Evolutionary conservation across 2,797 vertebrate genomes (phyloP).

Genomic region (Halcyon badia): DNA sequence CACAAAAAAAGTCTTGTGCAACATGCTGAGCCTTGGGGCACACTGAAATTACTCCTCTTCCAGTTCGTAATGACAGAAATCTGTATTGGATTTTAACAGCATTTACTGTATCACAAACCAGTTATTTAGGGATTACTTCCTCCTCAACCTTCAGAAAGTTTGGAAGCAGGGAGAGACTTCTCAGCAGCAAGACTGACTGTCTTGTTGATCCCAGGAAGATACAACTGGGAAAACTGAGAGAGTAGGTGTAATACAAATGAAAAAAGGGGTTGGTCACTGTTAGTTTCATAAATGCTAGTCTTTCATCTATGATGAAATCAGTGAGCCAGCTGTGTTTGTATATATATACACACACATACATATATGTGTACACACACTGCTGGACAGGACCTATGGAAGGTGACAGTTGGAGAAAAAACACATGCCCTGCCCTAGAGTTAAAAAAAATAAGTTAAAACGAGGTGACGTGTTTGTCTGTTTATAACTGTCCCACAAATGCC

Average conservation of each 20-base stretch:
- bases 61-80: no score
- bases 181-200: background rate
- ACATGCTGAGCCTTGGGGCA: no score
- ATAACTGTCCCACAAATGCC: background rate
- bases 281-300: background rate
- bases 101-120: background rate
- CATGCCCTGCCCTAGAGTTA: accelerated
- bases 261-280: background rate
- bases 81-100: background rate
- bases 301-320: background rate
- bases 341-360: background rate
- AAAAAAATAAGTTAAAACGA: background rate
- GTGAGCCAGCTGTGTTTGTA: background rate
- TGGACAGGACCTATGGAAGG: background rate
- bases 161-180: background rate
- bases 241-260: accelerated
- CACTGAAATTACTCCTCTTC: no score
- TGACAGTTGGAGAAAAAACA: background rate
- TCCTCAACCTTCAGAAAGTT: background rate
- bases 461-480: background rate
- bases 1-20: no score
- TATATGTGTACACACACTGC: background rate
- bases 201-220: background rate
- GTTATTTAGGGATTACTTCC: background rate
- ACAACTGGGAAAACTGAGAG: background rate